Conservation (phyloP, 2,888 invertebrate species). For the Chouioia cunea region DNA sequence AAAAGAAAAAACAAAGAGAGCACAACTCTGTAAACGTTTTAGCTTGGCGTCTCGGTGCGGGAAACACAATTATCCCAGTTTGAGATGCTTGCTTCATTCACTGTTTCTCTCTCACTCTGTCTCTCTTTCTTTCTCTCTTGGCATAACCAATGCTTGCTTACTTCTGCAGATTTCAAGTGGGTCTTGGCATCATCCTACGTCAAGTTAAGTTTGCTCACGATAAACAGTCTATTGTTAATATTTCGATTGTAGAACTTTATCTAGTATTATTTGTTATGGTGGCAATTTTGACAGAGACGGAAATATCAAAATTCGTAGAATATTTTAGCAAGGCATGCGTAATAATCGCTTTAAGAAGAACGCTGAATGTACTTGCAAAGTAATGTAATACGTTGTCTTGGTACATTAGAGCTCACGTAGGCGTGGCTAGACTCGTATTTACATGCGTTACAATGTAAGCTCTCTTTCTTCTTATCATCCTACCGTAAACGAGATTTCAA, state of each 20-base stretch:
- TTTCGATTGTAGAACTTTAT: neutral
- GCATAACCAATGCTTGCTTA: conserved; percentile 1
- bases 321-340: no score
- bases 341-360: no score
- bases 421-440: conserved; percentile 46
- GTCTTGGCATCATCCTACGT: neutral
- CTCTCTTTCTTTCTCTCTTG: conserved; percentile 3
- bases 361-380: no score
- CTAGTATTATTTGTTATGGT: no score
- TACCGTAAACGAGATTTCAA: conserved; percentile 54
- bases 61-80: conserved; percentile 60
- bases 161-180: neutral
- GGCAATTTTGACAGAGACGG: no score
- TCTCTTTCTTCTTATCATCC: conserved; percentile 3
- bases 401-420: no score
- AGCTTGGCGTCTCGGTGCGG: conserved; percentile 48
- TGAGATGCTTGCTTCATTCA: neutral
- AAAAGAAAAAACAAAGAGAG: conserved; percentile 38
- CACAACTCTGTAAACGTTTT: conserved; percentile 55
- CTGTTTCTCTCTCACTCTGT: neutral
- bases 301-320: no score
- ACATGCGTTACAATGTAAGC: conserved; percentile 51
- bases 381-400: no score
- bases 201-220: neutral
- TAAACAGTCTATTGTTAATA: neutral